Base-by-base conservation (phyloP, 2,113 vertebrate species). In the Saguinus midas region DNA sequence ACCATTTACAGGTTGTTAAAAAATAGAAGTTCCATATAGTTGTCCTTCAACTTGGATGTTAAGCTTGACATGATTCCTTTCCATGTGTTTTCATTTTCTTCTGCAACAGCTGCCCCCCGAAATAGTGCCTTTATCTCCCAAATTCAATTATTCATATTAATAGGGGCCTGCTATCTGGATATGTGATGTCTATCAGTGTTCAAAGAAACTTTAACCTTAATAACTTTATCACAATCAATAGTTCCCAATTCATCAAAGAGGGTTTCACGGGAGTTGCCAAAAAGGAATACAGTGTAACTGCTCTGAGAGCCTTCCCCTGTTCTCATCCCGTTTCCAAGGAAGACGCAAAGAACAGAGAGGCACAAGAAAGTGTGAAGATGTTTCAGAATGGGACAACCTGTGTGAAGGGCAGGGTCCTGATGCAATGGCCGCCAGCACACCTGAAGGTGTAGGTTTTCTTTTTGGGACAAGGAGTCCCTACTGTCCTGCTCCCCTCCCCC, bases 171-270 rank as follows among this genome's bases (percentile, higher is more conserved):
- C 81, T 86, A 72, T 89, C 82, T 78, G 68, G 43, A 84, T 72
- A 97, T 95, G 82, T 83, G n/a, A 93, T 80, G 84, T 80, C 45
- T 40, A 61, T 45, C 75, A 86, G 61, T 94, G 79, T 96, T 96
- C 93, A 58, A 95, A 96, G 95, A 94, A 97, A 94, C 84, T 92
- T 97, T 35, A 93, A 87, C 75, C 40, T 92, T 82, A 94, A 81
- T 94, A 93, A 94, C 93, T 78, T 97, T 68, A 76, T 83, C 48
- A 78, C 90, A 89, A 95, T 93, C 83, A 93, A 96, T 90, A 73
- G 29, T 35, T 91, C 29, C 82, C 80, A 95, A 90, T 75, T 94
- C 66, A 91, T 95, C 73, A 37, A 93, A 90, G 73, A 96, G 37
- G 48, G 45, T 91, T 91, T 93, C 79, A 55, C 40, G 32, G 32